Evolutionary conservation across 2,797 vertebrate genomes (phyloP), one percentile per base, ranked within the genome.

Genomic region (Macropodus opercularis): DNA sequence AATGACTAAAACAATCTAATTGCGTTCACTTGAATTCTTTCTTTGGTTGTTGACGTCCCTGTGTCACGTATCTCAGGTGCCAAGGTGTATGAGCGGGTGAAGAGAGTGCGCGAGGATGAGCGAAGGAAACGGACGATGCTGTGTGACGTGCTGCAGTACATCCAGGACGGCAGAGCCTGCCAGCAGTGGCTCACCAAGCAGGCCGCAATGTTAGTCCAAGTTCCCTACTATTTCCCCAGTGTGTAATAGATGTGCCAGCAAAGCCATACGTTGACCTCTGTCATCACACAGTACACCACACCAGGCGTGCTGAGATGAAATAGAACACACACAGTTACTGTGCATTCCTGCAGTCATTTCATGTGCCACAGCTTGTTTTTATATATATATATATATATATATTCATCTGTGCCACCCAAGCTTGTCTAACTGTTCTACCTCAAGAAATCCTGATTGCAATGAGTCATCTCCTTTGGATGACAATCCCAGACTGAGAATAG

Each of bases 181-280:
- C 98, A 98, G 86, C 97, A 98, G 92, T 99, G 97, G 98, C 95
- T 99, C 71, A 96, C 95, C 72, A 95, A 97, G 56, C 98, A 99
- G 80, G 97, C 97, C 1, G 95, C 98, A 59, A 95, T 99, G 98
- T 99, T 79, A 81, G 47, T 66, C 54, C 31, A 35, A 29, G 1
- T 43, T 75, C 63, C 62, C 57, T 36, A 31, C 42, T 55, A 27
- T 50, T 68, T 63, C 63, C 52, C 46, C 57, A 34, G 48, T 14
- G 43, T 68, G 51, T 61, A 48, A 71, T 35, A 36, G 62, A 42
- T 40, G 29, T 35, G 63, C 56, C 15, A 54, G 36, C 5, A 47
- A 55, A 70, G 47, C 50, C 6, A 1, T 1, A 79, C 17, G 3
- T 51, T 71, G 76, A 78, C 76, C 80, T 72, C 58, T 47, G 53